Conservation (phyloP, 2,888 invertebrate genomes). For the Orthosia gothica region DNA sequence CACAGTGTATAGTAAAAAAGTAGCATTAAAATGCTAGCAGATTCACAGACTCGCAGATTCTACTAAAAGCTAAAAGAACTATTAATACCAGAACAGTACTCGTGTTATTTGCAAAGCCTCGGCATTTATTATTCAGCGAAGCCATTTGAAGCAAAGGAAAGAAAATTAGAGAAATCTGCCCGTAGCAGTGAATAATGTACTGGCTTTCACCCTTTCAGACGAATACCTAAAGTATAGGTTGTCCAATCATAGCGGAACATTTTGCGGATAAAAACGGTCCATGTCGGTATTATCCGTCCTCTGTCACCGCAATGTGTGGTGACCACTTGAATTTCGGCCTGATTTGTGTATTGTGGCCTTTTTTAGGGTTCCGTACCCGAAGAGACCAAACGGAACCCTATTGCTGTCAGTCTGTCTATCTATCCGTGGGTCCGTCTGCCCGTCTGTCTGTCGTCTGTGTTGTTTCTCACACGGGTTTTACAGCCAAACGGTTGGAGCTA, state of each 20-base stretch:
- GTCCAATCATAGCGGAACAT: constrained; percentile 42
- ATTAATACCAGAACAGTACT: constrained; percentile 43
- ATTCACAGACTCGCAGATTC: constrained; percentile 4
- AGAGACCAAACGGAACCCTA: no score
- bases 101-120: constrained; percentile 53
- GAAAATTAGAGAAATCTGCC: constrained; percentile 66
- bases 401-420: no score
- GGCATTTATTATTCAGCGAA: constrained; percentile 62
- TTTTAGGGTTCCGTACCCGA: constrained; percentile 37
- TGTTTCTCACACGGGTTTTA: no score
- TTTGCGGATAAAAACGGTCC: constrained; percentile 56
- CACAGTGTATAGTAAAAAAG: constrained; percentile 12
- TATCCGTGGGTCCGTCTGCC: no score
- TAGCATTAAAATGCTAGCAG: neutral
- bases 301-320: constrained; percentile 57
- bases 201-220: constrained; percentile 43
- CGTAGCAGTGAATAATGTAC: constrained; percentile 66
- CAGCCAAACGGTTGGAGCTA: no score
- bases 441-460: no score
- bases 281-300: constrained; percentile 44
- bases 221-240: constrained; percentile 21
- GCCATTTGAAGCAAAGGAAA: constrained; percentile 59
- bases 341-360: constrained; percentile 69
- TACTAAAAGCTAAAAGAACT: constrained; percentile 39
- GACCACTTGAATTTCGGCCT: constrained; percentile 61